These are phyloP conservation scores for Toxotes chatareus DNA, from an alignment of 2,113 vertebrate species.

Conservation along the genomic window DNA sequence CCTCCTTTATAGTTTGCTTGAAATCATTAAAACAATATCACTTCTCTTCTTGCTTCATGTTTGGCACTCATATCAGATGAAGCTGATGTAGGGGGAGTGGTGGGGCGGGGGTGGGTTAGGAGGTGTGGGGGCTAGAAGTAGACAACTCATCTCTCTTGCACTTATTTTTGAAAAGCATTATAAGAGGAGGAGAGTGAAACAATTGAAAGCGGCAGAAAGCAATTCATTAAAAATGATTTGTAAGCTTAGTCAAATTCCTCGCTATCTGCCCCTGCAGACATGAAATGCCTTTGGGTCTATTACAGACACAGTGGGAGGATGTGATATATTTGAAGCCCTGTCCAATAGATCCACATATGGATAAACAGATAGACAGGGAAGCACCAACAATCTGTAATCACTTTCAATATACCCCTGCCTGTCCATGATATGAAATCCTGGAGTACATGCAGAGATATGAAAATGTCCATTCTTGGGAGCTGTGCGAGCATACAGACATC, in stretches of 20 bases:
- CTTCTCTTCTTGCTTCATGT: slow-evolving; percentile 14
- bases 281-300: slow-evolving; percentile 36
- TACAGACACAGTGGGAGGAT: slow-evolving; percentile 40
- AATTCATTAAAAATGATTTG: slow-evolving; percentile 79
- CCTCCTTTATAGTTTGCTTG: slow-evolving; percentile 23
- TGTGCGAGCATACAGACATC: neutral
- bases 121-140: neutral
- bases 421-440: slow-evolving; percentile 17
- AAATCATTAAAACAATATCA: slow-evolving; percentile 48
- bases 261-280: slow-evolving; percentile 60
- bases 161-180: slow-evolving; percentile 35
- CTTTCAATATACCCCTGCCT: slow-evolving; percentile 19
- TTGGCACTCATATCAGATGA: slow-evolving; percentile 23
- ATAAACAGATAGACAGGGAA: slow-evolving; percentile 47
- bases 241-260: slow-evolving; percentile 57
- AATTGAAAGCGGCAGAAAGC: slow-evolving; percentile 13
- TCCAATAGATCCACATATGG: slow-evolving; percentile 43
- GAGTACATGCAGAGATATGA: slow-evolving; percentile 9
- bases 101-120: too few relatives aligned
- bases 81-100: neutral
- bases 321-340: slow-evolving; percentile 51
- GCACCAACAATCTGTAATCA: slow-evolving; percentile 47
- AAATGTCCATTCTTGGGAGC: neutral
- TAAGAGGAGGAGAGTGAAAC: neutral
- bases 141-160: slow-evolving; percentile 4